Evolutionary conservation across 2,888 invertebrate genomes (phyloP).

Genomic region (Cyclophora punctaria): DNA sequence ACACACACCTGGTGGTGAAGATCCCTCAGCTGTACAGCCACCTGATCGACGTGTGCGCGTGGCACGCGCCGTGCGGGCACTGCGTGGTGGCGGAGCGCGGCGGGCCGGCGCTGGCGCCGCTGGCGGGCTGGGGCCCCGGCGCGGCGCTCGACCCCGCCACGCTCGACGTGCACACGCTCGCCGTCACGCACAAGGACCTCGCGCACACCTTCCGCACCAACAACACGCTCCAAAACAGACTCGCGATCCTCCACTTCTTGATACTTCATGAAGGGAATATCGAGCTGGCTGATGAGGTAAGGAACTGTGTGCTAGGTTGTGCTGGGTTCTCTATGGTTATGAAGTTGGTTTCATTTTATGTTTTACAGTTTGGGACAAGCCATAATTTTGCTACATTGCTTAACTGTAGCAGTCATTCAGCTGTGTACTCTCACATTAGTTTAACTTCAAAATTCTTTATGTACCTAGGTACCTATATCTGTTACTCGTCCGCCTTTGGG

Average conservation of each 20-base stretch:
- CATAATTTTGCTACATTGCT: too few relatives aligned
- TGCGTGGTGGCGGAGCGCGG: constrained; percentile 79
- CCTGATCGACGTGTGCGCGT: constrained; percentile 86
- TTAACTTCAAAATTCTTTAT: too few relatives aligned
- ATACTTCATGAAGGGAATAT: constrained; percentile 85
- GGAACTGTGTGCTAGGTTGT: too few relatives aligned
- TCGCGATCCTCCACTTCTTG: constrained; percentile 89
- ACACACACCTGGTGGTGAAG: constrained; percentile 87
- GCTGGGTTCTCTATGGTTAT: too few relatives aligned
- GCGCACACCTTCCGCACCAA: constrained; percentile 81
- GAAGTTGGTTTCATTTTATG: too few relatives aligned
- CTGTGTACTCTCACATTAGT: too few relatives aligned
- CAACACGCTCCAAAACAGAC: constrained; percentile 80
- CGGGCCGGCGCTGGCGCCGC: constrained; percentile 81
- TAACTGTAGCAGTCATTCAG: too few relatives aligned
- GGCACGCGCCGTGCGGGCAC: constrained; percentile 89
- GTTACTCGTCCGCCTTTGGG: too few relatives aligned
- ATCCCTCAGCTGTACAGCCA: constrained; percentile 90
- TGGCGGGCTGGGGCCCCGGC: constrained; percentile 72
- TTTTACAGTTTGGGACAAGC: too few relatives aligned
- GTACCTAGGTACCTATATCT: too few relatives aligned
- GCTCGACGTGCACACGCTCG: constrained; percentile 80
- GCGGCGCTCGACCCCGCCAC: constrained; percentile 80
- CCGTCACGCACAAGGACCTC: constrained; percentile 79
- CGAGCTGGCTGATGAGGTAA: constrained; percentile 82